phyloP scores from a whole-genome alignment of 2,797 vertebrate genomes.

The Sebastes miniatus region DNA sequence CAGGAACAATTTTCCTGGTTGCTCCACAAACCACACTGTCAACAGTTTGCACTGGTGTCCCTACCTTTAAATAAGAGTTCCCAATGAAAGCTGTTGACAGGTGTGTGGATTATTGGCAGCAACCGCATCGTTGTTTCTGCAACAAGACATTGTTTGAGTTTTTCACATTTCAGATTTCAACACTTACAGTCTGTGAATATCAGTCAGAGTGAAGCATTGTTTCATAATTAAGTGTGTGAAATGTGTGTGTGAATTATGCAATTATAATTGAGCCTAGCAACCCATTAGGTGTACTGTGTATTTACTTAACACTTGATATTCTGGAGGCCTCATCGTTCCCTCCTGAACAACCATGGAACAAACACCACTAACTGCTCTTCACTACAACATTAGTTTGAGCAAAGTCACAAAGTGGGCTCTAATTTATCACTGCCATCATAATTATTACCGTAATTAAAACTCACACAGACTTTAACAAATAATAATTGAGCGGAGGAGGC shows the following conservation, averaged over 20 bases:
- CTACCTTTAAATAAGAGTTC: background rate
- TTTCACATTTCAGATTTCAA: background rate
- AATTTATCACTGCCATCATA: slow-evolving; percentile 11
- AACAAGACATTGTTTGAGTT: background rate
- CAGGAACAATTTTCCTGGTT: background rate
- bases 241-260: slow-evolving; percentile 9
- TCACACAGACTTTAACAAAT: slow-evolving; percentile 25
- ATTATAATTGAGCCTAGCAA: slow-evolving; percentile 4
- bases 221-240: slow-evolving; percentile 21
- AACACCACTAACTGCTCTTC: background rate
- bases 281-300: slow-evolving; percentile 11
- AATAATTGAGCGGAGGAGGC: slow-evolving; percentile 25
- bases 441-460: slow-evolving; percentile 34
- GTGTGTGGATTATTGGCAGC: background rate
- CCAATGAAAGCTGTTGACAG: background rate
- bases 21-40: background rate
- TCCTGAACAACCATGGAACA: background rate
- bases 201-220: background rate
- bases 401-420: slow-evolving; percentile 2
- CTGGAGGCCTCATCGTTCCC: background rate
- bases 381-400: background rate
- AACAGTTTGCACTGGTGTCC: background rate
- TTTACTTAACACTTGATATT: slow-evolving; percentile 24
- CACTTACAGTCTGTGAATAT: background rate
- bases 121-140: background rate